Conservation (phyloP, 2,113 vertebrate species). For the Cyanoderma ruficeps region DNA sequence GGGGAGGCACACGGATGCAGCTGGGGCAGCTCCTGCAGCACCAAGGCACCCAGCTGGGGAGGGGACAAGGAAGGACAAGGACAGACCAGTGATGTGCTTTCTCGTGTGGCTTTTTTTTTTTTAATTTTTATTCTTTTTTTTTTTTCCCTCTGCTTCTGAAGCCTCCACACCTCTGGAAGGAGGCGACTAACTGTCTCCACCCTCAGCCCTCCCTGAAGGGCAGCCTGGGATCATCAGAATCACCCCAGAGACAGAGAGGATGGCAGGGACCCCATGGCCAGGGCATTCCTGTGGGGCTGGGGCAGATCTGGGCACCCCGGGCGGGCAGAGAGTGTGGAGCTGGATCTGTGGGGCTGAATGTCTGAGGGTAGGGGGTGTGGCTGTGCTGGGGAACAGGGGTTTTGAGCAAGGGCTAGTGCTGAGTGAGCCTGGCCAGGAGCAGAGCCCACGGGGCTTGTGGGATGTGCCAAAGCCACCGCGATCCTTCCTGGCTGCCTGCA, state of each 20-base stretch:
- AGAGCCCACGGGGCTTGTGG: rapidly evolving
- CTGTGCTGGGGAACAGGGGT: neutral
- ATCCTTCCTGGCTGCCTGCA: neutral
- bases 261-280: rapidly evolving
- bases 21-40: neutral
- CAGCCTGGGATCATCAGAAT: constrained; percentile 43
- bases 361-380: neutral
- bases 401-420: neutral
- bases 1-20: neutral
- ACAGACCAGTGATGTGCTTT: constrained; percentile 56
- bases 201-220: constrained; percentile 36
- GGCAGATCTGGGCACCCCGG: neutral
- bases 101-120: neutral
- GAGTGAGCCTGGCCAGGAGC: neutral
- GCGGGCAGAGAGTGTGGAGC: rapidly evolving
- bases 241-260: neutral
- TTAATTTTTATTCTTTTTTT: neutral
- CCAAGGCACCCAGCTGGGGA: neutral
- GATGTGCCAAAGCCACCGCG: neutral
- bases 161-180: constrained; percentile 16
- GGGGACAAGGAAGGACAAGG: constrained; percentile 17
- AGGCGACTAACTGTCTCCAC: constrained; percentile 7
- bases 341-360: neutral
- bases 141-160: neutral
- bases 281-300: rapidly evolving